These are phyloP conservation scores for Hemicordylus capensis DNA, from an alignment of 2,113 vertebrate genomes.

Conservation along the genomic window DNA sequence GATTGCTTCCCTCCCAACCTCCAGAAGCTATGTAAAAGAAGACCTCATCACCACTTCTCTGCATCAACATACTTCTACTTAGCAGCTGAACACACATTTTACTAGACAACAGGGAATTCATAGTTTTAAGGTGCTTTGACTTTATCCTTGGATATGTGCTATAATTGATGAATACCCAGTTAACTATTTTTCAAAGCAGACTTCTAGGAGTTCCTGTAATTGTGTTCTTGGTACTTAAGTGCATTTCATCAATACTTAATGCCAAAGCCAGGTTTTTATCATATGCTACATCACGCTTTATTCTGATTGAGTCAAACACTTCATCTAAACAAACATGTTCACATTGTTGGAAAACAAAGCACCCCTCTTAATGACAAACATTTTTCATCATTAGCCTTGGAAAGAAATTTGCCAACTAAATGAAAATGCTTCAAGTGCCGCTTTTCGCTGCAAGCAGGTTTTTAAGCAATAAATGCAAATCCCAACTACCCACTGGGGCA, in stretches of 20 bases:
- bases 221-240: neutral
- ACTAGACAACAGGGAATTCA: neutral
- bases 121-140: neutral
- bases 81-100: neutral
- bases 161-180: neutral
- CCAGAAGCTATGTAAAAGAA: neutral
- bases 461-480: constrained; percentile 31
- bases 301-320: constrained; percentile 13
- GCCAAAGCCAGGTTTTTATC: neutral
- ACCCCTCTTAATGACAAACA: neutral
- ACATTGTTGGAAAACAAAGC: constrained; percentile 6
- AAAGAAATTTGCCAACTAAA: neutral
- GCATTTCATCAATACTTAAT: constrained; percentile 14
- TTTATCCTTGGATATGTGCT: neutral
- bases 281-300: neutral
- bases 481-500: neutral
- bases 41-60: neutral
- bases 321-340: constrained; percentile 8
- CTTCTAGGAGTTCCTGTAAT: neutral
- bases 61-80: neutral
- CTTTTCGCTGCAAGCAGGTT: neutral
- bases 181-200: constrained; percentile 15
- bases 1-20: neutral
- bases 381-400: constrained; percentile 6
- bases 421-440: constrained; percentile 9